Base-by-base conservation (phyloP, 2,888 invertebrate species). In the Catocala sponsa region DNA sequence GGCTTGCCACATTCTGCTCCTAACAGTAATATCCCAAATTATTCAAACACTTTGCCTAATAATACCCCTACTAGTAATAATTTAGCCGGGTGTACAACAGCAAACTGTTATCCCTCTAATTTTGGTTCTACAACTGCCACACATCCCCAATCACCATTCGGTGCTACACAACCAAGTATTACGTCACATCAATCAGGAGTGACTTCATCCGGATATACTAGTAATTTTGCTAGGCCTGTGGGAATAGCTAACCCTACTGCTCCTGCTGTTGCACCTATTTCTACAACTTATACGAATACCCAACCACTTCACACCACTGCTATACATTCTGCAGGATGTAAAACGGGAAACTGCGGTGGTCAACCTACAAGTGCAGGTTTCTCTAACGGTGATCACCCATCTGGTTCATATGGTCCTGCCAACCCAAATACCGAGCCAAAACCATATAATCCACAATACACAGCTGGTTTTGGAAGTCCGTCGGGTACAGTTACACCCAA, bases 31-130 rank as follows among this genome's bases (percentile, higher is more conserved):
- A 61, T 61, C 5, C 52, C 59, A 50, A 15, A n/a, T 25, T 42
- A 53, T 4, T 48, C 62, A 15, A 65, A 51, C 53, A 33, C 65
- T 47, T 57, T 11, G 32, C 52, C 49, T n/a, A 42, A 59, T 7
- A 59, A 48, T 32, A 25, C 7, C 0, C 68, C 75, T n/a, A 25
- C 48, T 11, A 58, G 42, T n/a, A 44, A 41, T 33, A 51, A 57
- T 44, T 32, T 46, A 9, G 59, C 50, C 15, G 61, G 55, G 5
- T 73, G 73, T 41, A 59, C 50, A 12, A 65, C 73, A 43, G 50
- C 61, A 42, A 65, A 72, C 43, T 74, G 73, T 48, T 50, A 55
- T 56, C 33, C 66, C 15, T 12, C 61, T 43, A 47, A 9, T 58
- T 44, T 41, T 4, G 57, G 43, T 32, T 12, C 44, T 12, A 44